A percentile compares a stretch with the other conserved stretches of the same genome.
phyloP scores from a whole-genome alignment of 2,888 invertebrate species.

The Amiota mariae region DNA sequence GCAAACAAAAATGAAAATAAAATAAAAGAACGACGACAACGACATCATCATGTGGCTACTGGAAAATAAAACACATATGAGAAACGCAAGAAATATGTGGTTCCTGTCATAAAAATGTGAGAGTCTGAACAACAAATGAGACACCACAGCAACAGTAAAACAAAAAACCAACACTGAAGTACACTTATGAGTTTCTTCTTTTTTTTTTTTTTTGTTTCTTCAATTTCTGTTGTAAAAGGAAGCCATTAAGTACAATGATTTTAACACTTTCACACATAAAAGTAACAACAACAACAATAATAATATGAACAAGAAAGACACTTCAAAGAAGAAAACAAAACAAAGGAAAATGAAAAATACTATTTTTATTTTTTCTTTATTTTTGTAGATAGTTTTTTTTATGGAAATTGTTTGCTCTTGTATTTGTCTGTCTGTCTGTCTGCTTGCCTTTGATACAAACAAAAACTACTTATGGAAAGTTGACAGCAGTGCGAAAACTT shows the following conservation, averaged over 20 bases:
- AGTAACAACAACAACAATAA: conserved; percentile 10
- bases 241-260: conserved; percentile 16
- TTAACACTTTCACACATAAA: conserved; percentile 12
- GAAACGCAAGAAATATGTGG: too few relatives aligned
- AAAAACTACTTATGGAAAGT: background rate
- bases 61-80: background rate
- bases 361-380: conserved; percentile 7
- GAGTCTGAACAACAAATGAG: background rate
- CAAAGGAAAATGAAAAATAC: too few relatives aligned
- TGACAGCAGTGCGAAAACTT: background rate
- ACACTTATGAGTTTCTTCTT: background rate
- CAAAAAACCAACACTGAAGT: conserved; percentile 32
- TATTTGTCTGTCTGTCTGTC: too few relatives aligned
- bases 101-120: too few relatives aligned
- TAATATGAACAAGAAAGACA: background rate
- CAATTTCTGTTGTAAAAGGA: conserved; percentile 12
- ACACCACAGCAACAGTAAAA: conserved; percentile 23
- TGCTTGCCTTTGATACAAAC: too few relatives aligned
- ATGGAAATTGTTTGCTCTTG: too few relatives aligned
- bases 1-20: background rate
- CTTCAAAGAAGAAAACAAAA: background rate
- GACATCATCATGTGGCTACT: background rate
- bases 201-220: too few relatives aligned
- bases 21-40: background rate
- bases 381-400: background rate